phyloP scores from a whole-genome alignment of 2,888 invertebrate species.

The Bedellia somnulentella region DNA sequence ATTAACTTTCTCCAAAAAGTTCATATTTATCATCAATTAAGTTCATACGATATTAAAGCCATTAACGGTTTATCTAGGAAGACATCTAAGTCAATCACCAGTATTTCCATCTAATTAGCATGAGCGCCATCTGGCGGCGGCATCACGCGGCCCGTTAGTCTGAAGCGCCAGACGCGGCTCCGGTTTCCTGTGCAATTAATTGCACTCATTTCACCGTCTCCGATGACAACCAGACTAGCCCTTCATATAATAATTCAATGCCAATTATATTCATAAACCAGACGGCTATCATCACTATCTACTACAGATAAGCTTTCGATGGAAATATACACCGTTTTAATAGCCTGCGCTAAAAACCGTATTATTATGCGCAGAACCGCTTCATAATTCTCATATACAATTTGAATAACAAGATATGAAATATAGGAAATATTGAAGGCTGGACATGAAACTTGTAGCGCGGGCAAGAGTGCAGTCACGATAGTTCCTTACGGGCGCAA shows the following conservation, averaged over 20 bases:
- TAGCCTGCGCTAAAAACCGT: slow-evolving; percentile 2
- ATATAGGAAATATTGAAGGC: slow-evolving; percentile 1
- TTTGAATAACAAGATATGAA: slow-evolving; percentile 3
- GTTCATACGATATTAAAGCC: too few species aligned
- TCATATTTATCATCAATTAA: too few species aligned
- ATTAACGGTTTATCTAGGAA: too few species aligned
- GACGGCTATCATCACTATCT: slow-evolving; percentile 1
- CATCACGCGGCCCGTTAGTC: too few species aligned
- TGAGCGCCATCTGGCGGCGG: background rate
- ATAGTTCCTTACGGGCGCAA: slow-evolving; percentile 12
- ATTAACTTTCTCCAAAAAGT: too few species aligned
- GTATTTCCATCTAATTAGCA: too few species aligned
- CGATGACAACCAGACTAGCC: slow-evolving; percentile 17
- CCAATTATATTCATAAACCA: too few species aligned
- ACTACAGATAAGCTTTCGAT: slow-evolving; percentile 3
- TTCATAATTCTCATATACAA: slow-evolving; percentile 2
- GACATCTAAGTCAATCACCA: too few species aligned
- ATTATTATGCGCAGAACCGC: slow-evolving; percentile 1
- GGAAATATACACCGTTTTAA: slow-evolving; percentile 4
- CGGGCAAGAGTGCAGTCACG: slow-evolving; percentile 4
- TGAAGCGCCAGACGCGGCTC: slow-evolving; percentile 12
- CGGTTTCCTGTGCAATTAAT: slow-evolving; percentile 16
- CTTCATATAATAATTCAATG: too few species aligned
- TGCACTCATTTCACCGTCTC: slow-evolving; percentile 14
- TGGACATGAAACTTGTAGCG: slow-evolving; percentile 9